Evolutionary conservation across 2,113 vertebrate species (phyloP).

Genomic region (Odobenus rosmarus): DNA sequence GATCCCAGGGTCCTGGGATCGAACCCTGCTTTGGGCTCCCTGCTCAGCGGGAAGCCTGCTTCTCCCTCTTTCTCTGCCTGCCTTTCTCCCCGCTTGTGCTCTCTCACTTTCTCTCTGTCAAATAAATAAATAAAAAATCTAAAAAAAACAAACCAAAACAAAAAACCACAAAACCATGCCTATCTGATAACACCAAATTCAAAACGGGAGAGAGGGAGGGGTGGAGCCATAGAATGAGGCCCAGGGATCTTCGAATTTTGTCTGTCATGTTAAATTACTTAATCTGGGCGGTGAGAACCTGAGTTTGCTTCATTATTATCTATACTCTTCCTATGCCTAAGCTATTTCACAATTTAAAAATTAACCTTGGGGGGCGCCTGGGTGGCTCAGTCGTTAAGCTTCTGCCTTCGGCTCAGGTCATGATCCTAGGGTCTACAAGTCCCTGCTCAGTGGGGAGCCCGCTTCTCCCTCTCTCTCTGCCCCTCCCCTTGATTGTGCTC

Average conservation of each 20-base stretch:
- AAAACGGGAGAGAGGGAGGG: not conserved
- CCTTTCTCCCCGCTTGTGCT: too few relatives aligned
- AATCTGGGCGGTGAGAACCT: not conserved
- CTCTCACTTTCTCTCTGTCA: too few relatives aligned
- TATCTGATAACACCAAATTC: not conserved
- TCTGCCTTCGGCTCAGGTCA: not conserved
- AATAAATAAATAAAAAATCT: too few relatives aligned
- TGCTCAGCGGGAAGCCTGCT: too few relatives aligned
- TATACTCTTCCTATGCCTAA: not conserved
- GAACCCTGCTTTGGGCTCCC: too few relatives aligned
- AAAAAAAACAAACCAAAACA: too few relatives aligned
- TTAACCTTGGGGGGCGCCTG: not conserved
- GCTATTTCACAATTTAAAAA: not conserved
- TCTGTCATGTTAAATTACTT: not conserved
- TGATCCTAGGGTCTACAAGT: not conserved
- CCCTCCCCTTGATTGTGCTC: not conserved
- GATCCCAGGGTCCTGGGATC: too few relatives aligned
- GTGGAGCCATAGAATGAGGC: not conserved
- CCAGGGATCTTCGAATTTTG: not conserved
- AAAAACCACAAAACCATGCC: not conserved
- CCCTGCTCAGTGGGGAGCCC: not conserved
- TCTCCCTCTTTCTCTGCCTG: too few relatives aligned
- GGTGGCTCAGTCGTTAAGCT: not conserved
- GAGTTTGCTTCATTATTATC: not conserved
- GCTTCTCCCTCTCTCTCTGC: not conserved